Percentiles rank a stretch among this genome's conserved stretches.
Evolutionary conservation across 2,888 invertebrate genomes (phyloP).

Genomic region (Quadroppia sp.): DNA sequence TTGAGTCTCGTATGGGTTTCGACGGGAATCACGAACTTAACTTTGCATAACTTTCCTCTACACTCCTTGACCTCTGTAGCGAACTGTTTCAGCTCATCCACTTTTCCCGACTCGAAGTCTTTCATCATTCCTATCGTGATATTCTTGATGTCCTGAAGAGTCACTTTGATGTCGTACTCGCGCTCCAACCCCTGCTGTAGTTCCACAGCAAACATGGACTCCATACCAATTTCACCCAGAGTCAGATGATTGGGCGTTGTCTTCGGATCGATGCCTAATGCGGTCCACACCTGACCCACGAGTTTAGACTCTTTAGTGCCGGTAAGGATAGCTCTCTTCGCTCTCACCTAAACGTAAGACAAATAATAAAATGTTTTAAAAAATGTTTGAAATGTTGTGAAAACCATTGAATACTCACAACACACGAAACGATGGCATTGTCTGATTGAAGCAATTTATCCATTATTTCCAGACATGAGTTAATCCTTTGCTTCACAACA

Average conservation of each 20-base stretch:
- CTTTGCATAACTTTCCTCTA: slow-evolving; percentile 49
- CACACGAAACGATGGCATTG: slow-evolving; percentile 70
- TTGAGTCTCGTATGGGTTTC: slow-evolving; percentile 65
- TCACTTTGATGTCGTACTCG: slow-evolving; percentile 15
- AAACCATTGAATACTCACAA: background rate
- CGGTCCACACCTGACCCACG: slow-evolving; percentile 25
- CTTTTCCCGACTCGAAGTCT: slow-evolving; percentile 14
- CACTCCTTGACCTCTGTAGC: background rate
- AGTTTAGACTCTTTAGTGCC: slow-evolving; percentile 5
- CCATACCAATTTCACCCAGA: slow-evolving; percentile 93
- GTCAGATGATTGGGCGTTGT: slow-evolving; percentile 56
- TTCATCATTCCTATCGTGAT: slow-evolving; percentile 20
- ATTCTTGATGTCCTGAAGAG: slow-evolving; percentile 3
- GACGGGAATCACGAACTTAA: slow-evolving; percentile 57
- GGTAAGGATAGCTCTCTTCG: background rate
- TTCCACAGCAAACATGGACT: slow-evolving; percentile 73
- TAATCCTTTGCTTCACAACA: slow-evolving; percentile 88
- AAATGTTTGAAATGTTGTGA: too few relatives aligned
- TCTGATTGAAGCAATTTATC: slow-evolving; percentile 85
- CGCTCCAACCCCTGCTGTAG: slow-evolving; percentile 9
- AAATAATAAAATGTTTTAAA: too few relatives aligned
- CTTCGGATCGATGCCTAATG: slow-evolving; percentile 31
- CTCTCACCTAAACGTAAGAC: background rate
- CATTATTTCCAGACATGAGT: slow-evolving; percentile 80
- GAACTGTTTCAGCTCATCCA: background rate